Evolutionary conservation across 2,113 vertebrate genomes (phyloP), one percentile per base, ranked within the genome.

Genomic region (Dicaeum eximium): DNA sequence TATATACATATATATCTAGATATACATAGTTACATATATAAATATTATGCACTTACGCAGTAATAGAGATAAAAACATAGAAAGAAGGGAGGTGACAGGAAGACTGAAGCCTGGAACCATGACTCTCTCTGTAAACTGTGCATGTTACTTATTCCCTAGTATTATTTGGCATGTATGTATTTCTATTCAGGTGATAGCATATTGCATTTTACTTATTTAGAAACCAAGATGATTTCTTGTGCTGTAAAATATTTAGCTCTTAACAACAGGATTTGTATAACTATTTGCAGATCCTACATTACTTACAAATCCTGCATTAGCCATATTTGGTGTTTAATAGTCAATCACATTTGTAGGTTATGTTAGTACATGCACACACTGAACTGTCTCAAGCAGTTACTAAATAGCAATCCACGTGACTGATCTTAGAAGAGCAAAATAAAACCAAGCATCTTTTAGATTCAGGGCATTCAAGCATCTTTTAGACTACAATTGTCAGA

Each of bases 121-220:
- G 19, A 61, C 4, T 54, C 6, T 15, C 21, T 51, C 27, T 35
- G 5, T 42, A 54, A 81, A 80, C 7, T 4, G 3, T 0, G 1
- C 10, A 42, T 71, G 67, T 75, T 72, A 62, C 8, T 48, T 74
- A 74, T 38, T 82, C 15, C 7, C 8, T 11, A 58, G 9, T 53
- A 42, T 51, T 67, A 74, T 27, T 53, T 80, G 50, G 11, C 10
- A 65, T 3, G 10, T 28, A 38, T 80, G 1, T 54, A 58, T 47
- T 88, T 92, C 47, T 80, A 4, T 14, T 77, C 30, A 11, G 6
- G 1, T 47, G 11, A 42, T 30, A 65, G 31, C 2, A 1, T 47
- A 73, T 38, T 35, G 22, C 44, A 50, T 44, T 21, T 18, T 58
- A 70, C 20, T 57, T 48, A 74, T 42, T 79, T 70, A 72, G 45